A percentile compares a stretch with the other conserved stretches of the same genome.
These are phyloP conservation scores for Drosophila diplacantha DNA, from an alignment of 2,888 invertebrate genomes.

Conservation along the genomic window DNA sequence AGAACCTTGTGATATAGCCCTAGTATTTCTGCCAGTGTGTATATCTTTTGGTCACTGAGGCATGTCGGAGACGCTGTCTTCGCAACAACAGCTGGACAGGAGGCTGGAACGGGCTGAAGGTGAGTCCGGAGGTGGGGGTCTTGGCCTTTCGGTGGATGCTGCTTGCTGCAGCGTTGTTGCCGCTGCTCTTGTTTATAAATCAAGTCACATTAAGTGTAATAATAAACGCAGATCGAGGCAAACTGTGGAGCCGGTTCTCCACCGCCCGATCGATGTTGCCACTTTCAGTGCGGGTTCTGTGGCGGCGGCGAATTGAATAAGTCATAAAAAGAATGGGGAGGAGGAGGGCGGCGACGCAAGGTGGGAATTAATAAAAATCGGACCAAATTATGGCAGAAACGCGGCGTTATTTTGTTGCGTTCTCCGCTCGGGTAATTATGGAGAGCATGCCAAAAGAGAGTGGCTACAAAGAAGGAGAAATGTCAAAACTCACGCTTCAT, in stretches of 20 bases:
- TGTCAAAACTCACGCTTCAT: constrained; percentile 66
- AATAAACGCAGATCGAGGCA: constrained; percentile 61
- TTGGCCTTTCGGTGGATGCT: constrained; percentile 39
- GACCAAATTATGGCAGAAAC: constrained; percentile 35
- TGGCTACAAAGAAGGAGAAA: constrained; percentile 46
- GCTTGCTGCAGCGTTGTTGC: constrained; percentile 33
- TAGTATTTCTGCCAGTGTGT: constrained; percentile 15
- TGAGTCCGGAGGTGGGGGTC: constrained; percentile 16
- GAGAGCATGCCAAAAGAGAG: constrained; percentile 56
- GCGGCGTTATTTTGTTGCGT: constrained; percentile 16
- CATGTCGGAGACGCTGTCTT: constrained; percentile 41
- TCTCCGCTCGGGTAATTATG: constrained; percentile 50
- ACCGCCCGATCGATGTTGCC: constrained; percentile 11
- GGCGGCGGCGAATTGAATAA: constrained; percentile 55
- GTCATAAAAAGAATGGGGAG: constrained; percentile 53
- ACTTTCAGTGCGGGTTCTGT: constrained; percentile 32
- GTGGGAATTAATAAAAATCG: constrained; percentile 53
- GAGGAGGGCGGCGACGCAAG: constrained; percentile 24
- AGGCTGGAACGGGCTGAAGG: constrained; percentile 13
- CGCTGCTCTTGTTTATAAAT: constrained; percentile 65
- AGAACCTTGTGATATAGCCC: too few relatives aligned
- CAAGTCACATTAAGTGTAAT: constrained; percentile 73
- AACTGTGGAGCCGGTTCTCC: constrained; percentile 39
- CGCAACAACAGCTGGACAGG: constrained; percentile 60
- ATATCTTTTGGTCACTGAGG: constrained; percentile 36